Evolutionary conservation across 2,113 vertebrate species (phyloP), one percentile per base, ranked within the genome.

Genomic region (Solea solea): DNA sequence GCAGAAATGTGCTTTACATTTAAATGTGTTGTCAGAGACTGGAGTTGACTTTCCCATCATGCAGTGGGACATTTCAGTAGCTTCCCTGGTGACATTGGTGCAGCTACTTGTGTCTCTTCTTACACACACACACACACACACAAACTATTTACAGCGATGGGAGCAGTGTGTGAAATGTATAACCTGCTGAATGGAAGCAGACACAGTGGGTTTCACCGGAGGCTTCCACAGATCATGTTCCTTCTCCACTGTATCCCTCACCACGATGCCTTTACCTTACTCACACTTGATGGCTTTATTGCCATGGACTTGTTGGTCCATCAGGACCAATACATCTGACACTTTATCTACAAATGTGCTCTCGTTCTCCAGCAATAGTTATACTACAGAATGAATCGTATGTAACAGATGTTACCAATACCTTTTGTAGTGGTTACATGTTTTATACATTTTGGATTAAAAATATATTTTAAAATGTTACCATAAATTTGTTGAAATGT

Each of bases 181-280:
- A 72, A 57, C 44, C 40, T 28, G 69, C 14, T 15, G 64, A 54
- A 54, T 48, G 59, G 70, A 70, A 54, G 1, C 73, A 61, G 71
- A 77, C 62, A 9, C 61, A 2, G 42, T 13, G 61, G 58, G 59
- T 53, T 54, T 0, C n/a, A 51, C 39, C 27, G 11, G 8, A 60
- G 50, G 66, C 49, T n/a, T 41, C 61, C 49, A 57, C 52, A 34
- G 68, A 68, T 79, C 74, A 60, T 45, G 75, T 71, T 79, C 56
- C 42, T 53, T n/a, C 44, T 9, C 52, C 1, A 3, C 46, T 34
- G 63, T 68, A 58, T 67, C 62, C 76, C 64, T n/a, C 45, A 39
- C 58, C 59, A 12, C n/a, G 52, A 12, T n/a, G 44, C 59, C 52
- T 69, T 70, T 15, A 81, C 34, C 53, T 58, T 2, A 0, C 7